Base-by-base conservation (phyloP, 2,113 vertebrate species). In the Cranoglanis bouderius region DNA sequence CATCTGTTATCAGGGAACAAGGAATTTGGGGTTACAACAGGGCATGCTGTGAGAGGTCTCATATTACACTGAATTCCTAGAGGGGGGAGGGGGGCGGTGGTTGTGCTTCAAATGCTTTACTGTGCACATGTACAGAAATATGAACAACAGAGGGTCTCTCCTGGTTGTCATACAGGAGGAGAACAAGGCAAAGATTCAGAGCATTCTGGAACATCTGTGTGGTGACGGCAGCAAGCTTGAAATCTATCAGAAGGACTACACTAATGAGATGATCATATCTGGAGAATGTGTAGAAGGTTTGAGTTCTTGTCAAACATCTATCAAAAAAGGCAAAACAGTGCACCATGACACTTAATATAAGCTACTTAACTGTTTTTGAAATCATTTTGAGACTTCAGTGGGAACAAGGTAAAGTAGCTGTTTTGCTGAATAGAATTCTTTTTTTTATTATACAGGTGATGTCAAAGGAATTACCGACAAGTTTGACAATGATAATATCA, bases 401-500 rank as follows among this genome's bases (percentile, higher is more conserved):
- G 35, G 10, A 57, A 43, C 35, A 18, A 77, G 29, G 14, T 5
- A 51, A n/a, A 26, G 13, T 85, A 55, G 10, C 40, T 84, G 12
- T 49, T 63, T 38, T 83, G 32, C 16, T 82, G 19, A 78, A 8
- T 89, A 35, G 4, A 89, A 87, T 12, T n/a, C 29, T 74, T 75
- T 81, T 85, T 75, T 55, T 81, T 85, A 3, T 63, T 82, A 92
- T 93, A 70, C 93, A 96, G 95, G 24, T 78, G 93, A 96, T 86
- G 89, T 94, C 35, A 83, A 87, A 29, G 93, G 86, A 72, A 95
- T 96, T 95, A 88, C 91, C 1, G 87, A 92, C 10, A 96, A 93
- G 92, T 95, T 96, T 90, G 95, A 94, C 93, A 95, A 95, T 1
- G 93, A 94, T 93, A 95, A 94, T 93, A 94, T 96, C 74, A 95